A percentile compares a stretch with the other conserved stretches of the same genome.
phyloP scores from a whole-genome alignment of 2,113 vertebrate genomes.

The Odontophorus gujanensis region DNA sequence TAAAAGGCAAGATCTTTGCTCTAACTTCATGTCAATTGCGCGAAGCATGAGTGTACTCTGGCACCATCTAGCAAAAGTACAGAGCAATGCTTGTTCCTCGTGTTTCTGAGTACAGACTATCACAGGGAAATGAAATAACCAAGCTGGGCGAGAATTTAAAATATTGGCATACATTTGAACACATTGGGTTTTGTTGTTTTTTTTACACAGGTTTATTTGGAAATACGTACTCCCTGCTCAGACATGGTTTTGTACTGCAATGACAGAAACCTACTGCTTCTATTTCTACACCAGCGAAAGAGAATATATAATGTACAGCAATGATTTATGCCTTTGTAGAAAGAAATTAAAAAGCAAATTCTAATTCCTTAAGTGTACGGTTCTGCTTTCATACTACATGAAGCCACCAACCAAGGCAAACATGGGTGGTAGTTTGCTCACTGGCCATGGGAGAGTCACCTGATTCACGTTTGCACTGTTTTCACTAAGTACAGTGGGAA shows the following conservation, averaged over 20 bases:
- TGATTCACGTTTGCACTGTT: neutral
- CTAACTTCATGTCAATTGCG: neutral
- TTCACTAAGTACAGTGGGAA: neutral
- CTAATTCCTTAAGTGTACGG: neutral
- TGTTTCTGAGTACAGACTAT: neutral
- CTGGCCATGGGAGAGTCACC: neutral
- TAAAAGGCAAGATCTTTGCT: neutral
- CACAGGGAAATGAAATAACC: neutral
- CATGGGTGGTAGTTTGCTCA: neutral
- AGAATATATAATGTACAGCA: neutral
- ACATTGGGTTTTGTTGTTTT: neutral
- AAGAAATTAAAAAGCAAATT: constrained; percentile 25
- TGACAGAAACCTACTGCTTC: neutral
- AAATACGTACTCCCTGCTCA: neutral
- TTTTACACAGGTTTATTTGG: neutral
- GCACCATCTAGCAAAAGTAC: constrained; percentile 54
- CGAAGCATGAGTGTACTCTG: neutral
- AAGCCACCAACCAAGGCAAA: neutral
- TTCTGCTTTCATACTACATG: constrained; percentile 10
- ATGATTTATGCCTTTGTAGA: neutral
- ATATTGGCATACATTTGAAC: neutral
- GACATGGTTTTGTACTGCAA: neutral
- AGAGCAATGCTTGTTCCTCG: neutral
- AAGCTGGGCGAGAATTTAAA: neutral
- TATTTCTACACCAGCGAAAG: neutral